Percentiles rank a stretch among this genome's conserved stretches.
phyloP scores from a whole-genome alignment of 2,888 invertebrate species.

The Rhimphoctona megacephalus region DNA sequence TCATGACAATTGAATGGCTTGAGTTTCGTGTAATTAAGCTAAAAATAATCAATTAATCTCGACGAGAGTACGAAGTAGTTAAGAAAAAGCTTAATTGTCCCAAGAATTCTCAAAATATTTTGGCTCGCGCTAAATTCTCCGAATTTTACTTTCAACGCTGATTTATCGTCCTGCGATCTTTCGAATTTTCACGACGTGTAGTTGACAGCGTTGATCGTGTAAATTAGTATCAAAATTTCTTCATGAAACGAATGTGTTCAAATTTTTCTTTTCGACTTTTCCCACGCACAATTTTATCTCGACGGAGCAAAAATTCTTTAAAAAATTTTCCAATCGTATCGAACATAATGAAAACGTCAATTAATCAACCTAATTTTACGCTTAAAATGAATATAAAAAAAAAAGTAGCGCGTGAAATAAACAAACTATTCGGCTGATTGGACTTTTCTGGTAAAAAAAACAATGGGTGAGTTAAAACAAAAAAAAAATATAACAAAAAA shows the following conservation, averaged over 20 bases:
- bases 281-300: neutral
- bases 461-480: constrained; percentile 43
- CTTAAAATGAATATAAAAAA: neutral
- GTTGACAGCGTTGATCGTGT: neutral
- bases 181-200: neutral
- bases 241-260: neutral
- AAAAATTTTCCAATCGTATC: neutral
- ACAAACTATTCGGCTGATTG: constrained; percentile 1
- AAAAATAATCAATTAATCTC: constrained; percentile 38
- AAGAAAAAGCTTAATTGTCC: constrained; percentile 43
- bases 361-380: neutral
- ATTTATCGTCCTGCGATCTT: constrained; percentile 16
- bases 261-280: neutral
- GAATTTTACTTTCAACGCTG: constrained; percentile 4
- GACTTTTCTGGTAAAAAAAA: constrained; percentile 44
- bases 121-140: constrained; percentile 38
- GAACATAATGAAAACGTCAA: neutral
- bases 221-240: neutral
- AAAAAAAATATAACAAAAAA: neutral
- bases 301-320: neutral
- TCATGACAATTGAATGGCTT: constrained; percentile 8
- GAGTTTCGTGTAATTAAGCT: neutral
- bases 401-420: neutral
- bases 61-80: constrained; percentile 22
- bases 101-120: constrained; percentile 53